A percentile compares a stretch with the other conserved stretches of the same genome.
Evolutionary conservation across 92 coral and sea anemone genomes (phyloP).

Genomic region (Porites divaricata): DNA sequence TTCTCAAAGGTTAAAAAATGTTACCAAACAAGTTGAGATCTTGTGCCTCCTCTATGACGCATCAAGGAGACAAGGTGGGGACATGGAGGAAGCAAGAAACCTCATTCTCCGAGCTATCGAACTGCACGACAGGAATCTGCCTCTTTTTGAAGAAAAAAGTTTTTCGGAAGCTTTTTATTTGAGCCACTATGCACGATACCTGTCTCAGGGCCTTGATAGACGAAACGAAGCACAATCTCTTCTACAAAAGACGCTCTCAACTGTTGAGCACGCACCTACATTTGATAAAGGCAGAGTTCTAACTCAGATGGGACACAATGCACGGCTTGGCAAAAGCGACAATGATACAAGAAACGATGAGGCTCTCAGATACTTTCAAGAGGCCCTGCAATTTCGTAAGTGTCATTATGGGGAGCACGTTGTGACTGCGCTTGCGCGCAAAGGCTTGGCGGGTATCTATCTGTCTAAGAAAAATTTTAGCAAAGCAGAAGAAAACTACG

Average conservation of each 20-base stretch:
- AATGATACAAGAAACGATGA: no score
- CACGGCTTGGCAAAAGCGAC: no score
- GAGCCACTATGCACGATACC: slow-evolving; percentile 28
- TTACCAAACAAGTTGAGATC: slow-evolving; percentile 27
- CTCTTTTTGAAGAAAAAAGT: background rate
- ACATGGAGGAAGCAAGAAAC: no score
- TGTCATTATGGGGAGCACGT: no score
- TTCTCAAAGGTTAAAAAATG: background rate
- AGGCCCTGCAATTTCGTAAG: no score
- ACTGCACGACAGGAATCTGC: no score
- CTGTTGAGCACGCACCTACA: background rate
- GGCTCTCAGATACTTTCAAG: no score
- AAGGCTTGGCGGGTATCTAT: no score
- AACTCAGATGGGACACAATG: background rate
- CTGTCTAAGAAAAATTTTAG: no score
- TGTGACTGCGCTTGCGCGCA: no score
- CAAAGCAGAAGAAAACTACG: no score
- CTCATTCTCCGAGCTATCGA: no score
- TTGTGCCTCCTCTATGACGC: slow-evolving; percentile 41
- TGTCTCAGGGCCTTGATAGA: slow-evolving; percentile 14
- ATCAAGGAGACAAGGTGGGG: background rate
- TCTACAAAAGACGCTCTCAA: background rate
- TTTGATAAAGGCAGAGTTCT: background rate
- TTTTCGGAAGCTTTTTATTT: slow-evolving; percentile 19
- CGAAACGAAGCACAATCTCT: background rate